Base-by-base conservation (phyloP, 2,797 vertebrate species). In the Gobionotothen gibberifrons region DNA sequence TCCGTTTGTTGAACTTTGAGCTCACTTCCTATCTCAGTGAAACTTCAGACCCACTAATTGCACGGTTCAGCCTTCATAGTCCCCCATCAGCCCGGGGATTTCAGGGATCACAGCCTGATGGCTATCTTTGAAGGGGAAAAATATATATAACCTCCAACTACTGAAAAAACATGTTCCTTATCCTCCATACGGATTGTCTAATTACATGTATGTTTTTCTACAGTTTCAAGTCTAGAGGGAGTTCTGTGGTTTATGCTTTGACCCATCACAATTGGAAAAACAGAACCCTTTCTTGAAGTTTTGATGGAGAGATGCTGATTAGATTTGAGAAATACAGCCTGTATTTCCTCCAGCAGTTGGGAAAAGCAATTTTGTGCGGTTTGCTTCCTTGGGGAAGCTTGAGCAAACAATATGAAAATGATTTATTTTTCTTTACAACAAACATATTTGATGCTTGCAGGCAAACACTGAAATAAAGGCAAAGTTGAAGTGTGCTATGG, bases 371-470 rank as follows among this genome's bases (percentile, higher is more conserved):
- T 92, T 91, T 87, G 85, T 84, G 72, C 72, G 75, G 82, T 88
- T 89, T 89, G 79, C 79, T 88, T 91, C 89, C 83, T 84, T 78
- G 71, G 84, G 89, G 87, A 84, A 89, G 87, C 81, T 82, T 76
- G 83, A 84, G 83, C 90, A 85, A 90, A 91, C 88, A 90, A 90
- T 91, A 90, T 92, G 90, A 92, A 93, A 93, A 92, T 93, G 61
- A 90, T 90, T 90, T 90, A 29, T 90, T 92, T 90, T 87, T 79
- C 79, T 87, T 87, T 89, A 87, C 81, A 82, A 81, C 86, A 87
- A 89, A 83, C 86, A 86, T 87, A 87, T 90, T 88, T 89, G 85
- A 69, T 70, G 88, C 90, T 92, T 53, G 78, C 76, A 85, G 91
- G 85, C 90, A 91, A 84, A 90, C 70, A 64, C 65, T 72, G 68